Conservation (phyloP, 2,888 invertebrate species). For the Drosophila longiperda region DNA sequence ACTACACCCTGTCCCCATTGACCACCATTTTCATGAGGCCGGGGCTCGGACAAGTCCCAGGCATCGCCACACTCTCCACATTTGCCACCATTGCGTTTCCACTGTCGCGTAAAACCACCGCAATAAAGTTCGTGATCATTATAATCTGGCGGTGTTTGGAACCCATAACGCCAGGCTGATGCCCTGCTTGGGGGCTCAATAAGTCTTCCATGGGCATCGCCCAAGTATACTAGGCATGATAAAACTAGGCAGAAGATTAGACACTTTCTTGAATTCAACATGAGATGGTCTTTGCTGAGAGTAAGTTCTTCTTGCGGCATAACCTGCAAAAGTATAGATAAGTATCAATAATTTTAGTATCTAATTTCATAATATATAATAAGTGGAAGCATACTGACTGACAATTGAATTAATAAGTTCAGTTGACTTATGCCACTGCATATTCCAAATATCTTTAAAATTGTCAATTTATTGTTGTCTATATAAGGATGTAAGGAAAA, state of each 20-base stretch:
- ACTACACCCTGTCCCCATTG: slow-evolving; percentile 93
- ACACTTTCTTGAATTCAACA: slow-evolving; percentile 1
- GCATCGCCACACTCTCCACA: slow-evolving; percentile 95
- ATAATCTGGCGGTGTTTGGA: slow-evolving; percentile 94
- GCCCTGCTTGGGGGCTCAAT: slow-evolving; percentile 94
- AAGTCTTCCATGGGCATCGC: slow-evolving; percentile 83
- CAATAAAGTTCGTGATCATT: slow-evolving; percentile 95
- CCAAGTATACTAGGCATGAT: slow-evolving; percentile 32
- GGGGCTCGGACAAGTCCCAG: slow-evolving; percentile 90
- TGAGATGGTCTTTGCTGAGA: background rate
- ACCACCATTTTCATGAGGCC: slow-evolving; percentile 93
- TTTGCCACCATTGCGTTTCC: slow-evolving; percentile 92
- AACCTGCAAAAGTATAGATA: slow-evolving; percentile 12
- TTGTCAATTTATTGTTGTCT: background rate
- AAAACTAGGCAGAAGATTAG: slow-evolving; percentile 19
- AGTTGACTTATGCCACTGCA: background rate
- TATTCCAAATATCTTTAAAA: background rate
- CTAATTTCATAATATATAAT: background rate
- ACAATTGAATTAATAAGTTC: background rate
- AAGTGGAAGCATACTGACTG: no score
- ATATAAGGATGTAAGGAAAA: background rate
- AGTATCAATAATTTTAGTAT: background rate
- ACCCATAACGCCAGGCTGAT: slow-evolving; percentile 95
- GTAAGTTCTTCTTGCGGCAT: slow-evolving; percentile 19
- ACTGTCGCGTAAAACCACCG: slow-evolving; percentile 94